Percentiles rank a stretch among this genome's conserved stretches.
These are phyloP conservation scores for Orchestes rusci DNA, from an alignment of 2,888 invertebrate genomes.

Conservation along the genomic window DNA sequence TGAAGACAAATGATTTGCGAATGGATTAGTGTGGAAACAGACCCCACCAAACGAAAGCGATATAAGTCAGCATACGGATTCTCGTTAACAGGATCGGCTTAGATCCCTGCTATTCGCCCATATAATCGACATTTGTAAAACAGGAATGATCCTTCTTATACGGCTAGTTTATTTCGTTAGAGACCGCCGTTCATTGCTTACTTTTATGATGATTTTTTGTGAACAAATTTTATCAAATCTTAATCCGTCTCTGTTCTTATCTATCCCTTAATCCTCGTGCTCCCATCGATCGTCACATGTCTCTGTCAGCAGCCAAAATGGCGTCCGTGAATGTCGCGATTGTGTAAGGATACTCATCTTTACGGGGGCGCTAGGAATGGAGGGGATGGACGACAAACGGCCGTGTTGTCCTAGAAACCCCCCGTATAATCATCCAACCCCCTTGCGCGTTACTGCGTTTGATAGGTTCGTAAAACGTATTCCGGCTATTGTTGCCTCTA, in stretches of 20 bases:
- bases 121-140: too few species aligned
- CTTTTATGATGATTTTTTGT: neutral
- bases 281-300: constrained; percentile 42
- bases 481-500: too few species aligned
- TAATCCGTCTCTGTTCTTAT: constrained; percentile 13
- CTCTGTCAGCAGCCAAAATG: constrained; percentile 43
- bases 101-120: too few species aligned
- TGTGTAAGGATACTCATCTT: constrained; percentile 25
- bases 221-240: neutral
- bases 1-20: too few species aligned
- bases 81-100: too few species aligned
- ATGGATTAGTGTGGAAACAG: too few species aligned
- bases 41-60: too few species aligned
- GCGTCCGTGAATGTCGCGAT: constrained; percentile 28
- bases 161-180: too few species aligned
- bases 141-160: too few species aligned
- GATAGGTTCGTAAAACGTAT: too few species aligned
- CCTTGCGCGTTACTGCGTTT: constrained; percentile 21
- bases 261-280: constrained; percentile 21
- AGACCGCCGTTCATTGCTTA: constrained; percentile 2
- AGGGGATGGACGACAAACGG: neutral
- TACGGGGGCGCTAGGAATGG: constrained; percentile 13
- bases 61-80: too few species aligned
- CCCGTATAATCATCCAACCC: constrained; percentile 14
- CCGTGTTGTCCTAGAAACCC: constrained; percentile 25